Evolutionary conservation across 2,113 vertebrate genomes (phyloP).

Genomic region (Lagopus muta): DNA sequence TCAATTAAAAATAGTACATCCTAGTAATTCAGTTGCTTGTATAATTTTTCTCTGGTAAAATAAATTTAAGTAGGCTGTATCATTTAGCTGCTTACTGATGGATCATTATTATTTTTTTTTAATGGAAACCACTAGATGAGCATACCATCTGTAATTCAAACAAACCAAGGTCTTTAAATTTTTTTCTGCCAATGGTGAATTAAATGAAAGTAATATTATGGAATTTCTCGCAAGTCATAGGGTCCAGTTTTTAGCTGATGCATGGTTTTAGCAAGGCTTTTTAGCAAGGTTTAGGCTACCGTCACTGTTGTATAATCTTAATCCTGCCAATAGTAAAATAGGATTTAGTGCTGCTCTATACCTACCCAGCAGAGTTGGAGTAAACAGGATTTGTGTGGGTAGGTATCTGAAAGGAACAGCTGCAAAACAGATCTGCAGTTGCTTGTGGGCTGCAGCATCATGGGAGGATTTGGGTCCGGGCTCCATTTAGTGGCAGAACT

Average conservation of each 20-base stretch:
- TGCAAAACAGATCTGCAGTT: neutral
- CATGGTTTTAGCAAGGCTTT: neutral
- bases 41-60: constrained; percentile 22
- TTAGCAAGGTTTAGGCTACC: neutral
- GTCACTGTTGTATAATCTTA: neutral
- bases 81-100: neutral
- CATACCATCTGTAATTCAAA: neutral
- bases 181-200: neutral
- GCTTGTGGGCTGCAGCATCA: neutral
- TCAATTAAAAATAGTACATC: constrained; percentile 37
- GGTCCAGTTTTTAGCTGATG: neutral
- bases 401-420: constrained; percentile 22
- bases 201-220: neutral
- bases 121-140: neutral
- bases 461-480: neutral
- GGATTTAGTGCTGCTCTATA: constrained; percentile 8
- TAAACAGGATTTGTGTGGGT: constrained; percentile 52
- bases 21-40: constrained; percentile 13
- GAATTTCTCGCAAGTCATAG: neutral
- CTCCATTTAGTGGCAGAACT: neutral
- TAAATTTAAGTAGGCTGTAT: neutral
- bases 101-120: neutral
- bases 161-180: neutral
- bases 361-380: neutral
- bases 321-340: constrained; percentile 8